Evolutionary conservation across 2,797 vertebrate species (phyloP).

Genomic region (Lagorchestes hirsutus): DNA sequence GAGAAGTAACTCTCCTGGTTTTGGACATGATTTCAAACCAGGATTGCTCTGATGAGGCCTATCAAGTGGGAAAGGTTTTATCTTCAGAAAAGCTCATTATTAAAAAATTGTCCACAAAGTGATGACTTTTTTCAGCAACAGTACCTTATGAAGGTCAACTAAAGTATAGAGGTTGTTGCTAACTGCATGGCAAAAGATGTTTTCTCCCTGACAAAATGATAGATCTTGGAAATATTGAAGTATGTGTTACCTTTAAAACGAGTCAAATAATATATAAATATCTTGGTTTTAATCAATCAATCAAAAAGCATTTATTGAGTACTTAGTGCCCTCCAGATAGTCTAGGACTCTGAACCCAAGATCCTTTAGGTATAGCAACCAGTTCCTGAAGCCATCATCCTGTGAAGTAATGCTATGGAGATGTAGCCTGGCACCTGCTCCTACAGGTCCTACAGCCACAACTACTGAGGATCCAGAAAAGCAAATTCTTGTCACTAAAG

Average conservation of each 20-base stretch:
- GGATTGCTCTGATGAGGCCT: not conserved
- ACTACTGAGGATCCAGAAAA: not conserved
- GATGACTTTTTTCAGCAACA: not conserved
- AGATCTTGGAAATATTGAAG: not conserved
- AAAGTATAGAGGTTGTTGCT: not conserved
- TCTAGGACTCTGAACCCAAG: not conserved
- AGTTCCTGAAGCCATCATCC: not conserved
- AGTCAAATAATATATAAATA: not conserved
- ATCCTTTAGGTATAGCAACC: not conserved
- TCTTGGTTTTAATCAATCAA: not conserved
- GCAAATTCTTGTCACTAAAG: not conserved
- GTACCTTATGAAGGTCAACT: not conserved
- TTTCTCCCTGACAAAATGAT: not conserved
- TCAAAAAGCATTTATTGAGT: not conserved
- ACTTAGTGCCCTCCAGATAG: not conserved
- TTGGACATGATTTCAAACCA: not conserved
- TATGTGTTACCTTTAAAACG: not conserved
- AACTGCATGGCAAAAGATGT: not conserved
- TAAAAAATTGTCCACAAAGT: not conserved
- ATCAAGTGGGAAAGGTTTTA: not conserved
- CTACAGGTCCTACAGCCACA: not conserved
- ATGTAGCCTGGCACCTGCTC: not conserved
- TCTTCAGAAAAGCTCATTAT: not conserved
- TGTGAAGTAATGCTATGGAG: not conserved
- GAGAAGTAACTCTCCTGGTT: not conserved